These are phyloP conservation scores for Eptesicus fuscus DNA, from an alignment of 2,113 vertebrate species.

Conservation along the genomic window DNA sequence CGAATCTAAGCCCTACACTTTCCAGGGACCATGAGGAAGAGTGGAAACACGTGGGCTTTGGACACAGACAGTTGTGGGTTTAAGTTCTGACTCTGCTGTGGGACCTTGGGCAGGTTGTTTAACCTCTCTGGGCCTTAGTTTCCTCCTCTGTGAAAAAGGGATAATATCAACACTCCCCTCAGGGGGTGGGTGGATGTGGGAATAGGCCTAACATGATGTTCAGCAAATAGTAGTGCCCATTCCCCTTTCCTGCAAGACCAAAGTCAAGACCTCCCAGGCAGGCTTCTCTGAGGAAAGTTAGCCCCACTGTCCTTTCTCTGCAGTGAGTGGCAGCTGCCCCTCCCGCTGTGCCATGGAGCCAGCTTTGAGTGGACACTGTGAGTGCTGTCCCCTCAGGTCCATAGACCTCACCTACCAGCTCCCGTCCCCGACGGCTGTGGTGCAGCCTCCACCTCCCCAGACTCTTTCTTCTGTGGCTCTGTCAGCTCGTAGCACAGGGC, in stretches of 20 bases:
- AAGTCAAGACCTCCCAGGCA: background rate
- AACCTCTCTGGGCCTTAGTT: background rate
- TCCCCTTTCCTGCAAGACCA: background rate
- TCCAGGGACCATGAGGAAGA: background rate
- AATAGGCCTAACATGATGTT: background rate
- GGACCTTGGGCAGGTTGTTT: background rate
- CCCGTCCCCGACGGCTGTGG: background rate
- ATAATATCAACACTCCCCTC: background rate
- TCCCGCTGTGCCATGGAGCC: fast-evolving
- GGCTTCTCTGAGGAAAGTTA: background rate
- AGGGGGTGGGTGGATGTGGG: background rate
- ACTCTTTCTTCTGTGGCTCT: background rate
- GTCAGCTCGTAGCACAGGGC: background rate
- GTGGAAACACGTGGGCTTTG: background rate
- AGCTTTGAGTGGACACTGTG: background rate
- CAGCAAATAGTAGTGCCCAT: background rate
- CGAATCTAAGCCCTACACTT: background rate
- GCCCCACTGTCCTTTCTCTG: background rate
- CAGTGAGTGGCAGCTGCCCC: too few species aligned
- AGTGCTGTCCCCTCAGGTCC: fast-evolving
- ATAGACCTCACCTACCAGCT: background rate
- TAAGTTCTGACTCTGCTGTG: background rate
- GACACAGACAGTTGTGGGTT: background rate
- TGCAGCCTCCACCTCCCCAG: fast-evolving
- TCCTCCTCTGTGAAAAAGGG: background rate